phyloP scores from a whole-genome alignment of 2,113 vertebrate genomes.

The Nycticryphes semicollaris region DNA sequence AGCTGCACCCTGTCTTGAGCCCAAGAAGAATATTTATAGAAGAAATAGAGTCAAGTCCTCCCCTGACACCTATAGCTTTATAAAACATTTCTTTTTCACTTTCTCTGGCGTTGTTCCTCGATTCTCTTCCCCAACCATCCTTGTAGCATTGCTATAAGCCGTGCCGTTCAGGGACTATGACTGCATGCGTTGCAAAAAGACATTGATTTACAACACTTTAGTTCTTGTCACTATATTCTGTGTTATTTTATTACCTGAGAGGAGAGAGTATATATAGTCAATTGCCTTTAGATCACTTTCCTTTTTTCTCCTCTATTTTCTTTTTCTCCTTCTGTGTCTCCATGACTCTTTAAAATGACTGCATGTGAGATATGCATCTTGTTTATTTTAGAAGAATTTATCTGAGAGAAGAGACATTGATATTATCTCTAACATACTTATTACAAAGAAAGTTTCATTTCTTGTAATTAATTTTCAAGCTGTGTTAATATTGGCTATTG shows the following conservation, averaged over 20 bases:
- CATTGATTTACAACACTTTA: rapidly evolving
- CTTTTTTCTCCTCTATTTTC: not conserved
- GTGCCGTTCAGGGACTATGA: rapidly evolving
- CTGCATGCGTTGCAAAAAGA: not conserved
- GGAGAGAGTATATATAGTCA: not conserved
- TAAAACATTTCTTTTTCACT: not conserved
- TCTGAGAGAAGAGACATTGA: not conserved
- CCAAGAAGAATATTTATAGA: not conserved
- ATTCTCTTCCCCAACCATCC: not conserved
- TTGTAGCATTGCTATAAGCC: not conserved
- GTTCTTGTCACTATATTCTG: not conserved
- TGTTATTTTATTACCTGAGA: not conserved
- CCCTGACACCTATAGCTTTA: not conserved
- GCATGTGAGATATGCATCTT: rapidly evolving
- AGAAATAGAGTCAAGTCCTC: not conserved
- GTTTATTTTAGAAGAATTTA: not conserved
- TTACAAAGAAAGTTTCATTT: not conserved
- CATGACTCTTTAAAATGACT: not conserved
- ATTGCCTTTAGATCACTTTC: not conserved
- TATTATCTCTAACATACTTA: not conserved
- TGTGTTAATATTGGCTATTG: not conserved
- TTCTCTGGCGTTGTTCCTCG: not conserved
- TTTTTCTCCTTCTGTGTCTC: not conserved
- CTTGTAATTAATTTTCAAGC: not conserved
- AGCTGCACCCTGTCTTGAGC: not conserved